A percentile compares a stretch with the other conserved stretches of the same genome.
These are phyloP conservation scores for Calidris pugnax DNA, from an alignment of 2,113 vertebrate genomes.

Conservation along the genomic window DNA sequence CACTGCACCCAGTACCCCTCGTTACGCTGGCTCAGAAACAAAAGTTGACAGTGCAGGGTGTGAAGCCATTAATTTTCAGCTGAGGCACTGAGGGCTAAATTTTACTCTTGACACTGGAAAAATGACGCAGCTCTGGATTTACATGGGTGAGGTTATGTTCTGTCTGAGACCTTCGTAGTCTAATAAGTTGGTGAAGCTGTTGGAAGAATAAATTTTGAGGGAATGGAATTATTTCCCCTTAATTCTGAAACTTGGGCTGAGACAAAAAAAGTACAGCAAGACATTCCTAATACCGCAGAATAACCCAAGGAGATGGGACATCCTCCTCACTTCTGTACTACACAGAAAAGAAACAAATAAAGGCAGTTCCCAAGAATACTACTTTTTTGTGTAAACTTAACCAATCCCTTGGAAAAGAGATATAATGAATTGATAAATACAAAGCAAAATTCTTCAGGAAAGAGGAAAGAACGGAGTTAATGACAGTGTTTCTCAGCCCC, in stretches of 20 bases:
- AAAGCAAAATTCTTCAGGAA: not conserved
- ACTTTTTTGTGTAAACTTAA: not conserved
- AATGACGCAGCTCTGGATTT: not conserved
- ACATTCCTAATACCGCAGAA: not conserved
- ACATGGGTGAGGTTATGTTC: not conserved
- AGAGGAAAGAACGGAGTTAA: not conserved
- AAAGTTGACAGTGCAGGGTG: not conserved
- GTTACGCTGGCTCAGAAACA: not conserved
- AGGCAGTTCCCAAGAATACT: not conserved
- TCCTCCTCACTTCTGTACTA: not conserved
- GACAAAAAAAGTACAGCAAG: not conserved
- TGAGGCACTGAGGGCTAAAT: not conserved
- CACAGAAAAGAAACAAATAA: not conserved
- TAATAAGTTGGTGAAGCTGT: not conserved
- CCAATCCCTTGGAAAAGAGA: not conserved
- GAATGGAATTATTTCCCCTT: not conserved
- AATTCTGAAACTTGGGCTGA: not conserved
- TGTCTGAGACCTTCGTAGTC: not conserved
- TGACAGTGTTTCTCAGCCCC: not conserved
- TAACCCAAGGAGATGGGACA: fast-evolving
- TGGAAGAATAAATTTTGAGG: not conserved
- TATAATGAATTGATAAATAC: not conserved
- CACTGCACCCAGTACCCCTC: not conserved
- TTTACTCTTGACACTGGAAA: not conserved
- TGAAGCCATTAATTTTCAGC: not conserved